Evolutionary conservation across 2,888 invertebrate species (phyloP).

Genomic region (Cyclophora punctaria): DNA sequence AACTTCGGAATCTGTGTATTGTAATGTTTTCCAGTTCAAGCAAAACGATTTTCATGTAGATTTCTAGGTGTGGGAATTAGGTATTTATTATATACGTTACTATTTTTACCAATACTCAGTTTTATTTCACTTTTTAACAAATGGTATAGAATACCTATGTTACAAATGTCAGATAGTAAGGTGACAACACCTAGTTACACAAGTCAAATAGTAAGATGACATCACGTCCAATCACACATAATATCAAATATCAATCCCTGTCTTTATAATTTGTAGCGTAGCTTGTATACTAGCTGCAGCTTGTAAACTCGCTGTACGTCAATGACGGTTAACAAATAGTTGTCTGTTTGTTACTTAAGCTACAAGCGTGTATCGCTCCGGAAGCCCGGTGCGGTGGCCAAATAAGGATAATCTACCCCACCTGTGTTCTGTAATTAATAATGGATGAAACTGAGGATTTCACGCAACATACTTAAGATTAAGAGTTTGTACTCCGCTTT

Average conservation of each 20-base stretch:
- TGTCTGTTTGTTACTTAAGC: not conserved
- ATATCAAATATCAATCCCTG: no score
- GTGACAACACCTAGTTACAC: no score
- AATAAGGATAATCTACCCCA: slow-evolving; percentile 68
- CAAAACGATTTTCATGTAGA: no score
- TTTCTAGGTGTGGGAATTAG: no score
- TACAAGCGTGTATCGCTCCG: slow-evolving; percentile 6
- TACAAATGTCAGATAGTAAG: no score
- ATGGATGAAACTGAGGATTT: slow-evolving; percentile 50
- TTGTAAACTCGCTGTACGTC: not conserved
- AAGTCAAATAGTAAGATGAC: no score
- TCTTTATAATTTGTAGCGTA: no score
- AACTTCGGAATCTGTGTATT: not conserved
- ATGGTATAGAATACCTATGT: no score
- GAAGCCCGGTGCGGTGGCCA: slow-evolving; percentile 56
- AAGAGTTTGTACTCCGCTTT: slow-evolving; percentile 13
- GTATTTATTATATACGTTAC: no score
- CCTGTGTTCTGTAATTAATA: slow-evolving; percentile 72
- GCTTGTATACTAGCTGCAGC: not conserved
- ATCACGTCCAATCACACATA: no score
- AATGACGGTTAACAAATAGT: not conserved
- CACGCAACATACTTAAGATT: slow-evolving; percentile 43
- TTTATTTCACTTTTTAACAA: no score
- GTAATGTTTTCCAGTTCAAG: not conserved
- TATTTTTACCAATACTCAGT: no score